phyloP scores from a whole-genome alignment of 2,113 vertebrate genomes.

The Megaleporinus macrocephalus region DNA sequence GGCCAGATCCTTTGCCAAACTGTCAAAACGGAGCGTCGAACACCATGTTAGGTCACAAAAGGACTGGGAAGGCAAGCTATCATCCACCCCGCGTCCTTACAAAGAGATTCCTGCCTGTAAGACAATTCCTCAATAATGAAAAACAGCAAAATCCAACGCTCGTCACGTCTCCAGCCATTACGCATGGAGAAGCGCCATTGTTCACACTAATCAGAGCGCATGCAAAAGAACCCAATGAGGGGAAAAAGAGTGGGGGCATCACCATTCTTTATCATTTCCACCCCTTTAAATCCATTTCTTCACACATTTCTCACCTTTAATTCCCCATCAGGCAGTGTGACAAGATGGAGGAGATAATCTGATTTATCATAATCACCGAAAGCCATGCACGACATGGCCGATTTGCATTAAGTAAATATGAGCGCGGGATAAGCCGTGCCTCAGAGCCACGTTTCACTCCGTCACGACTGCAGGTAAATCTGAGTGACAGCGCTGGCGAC shows the following conservation, averaged over 20 bases:
- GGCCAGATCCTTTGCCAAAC: neutral
- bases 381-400: slow-evolving; percentile 66
- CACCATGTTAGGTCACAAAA: slow-evolving; percentile 28
- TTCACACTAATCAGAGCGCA: slow-evolving; percentile 29
- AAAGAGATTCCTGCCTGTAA: slow-evolving; percentile 8
- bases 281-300: slow-evolving; percentile 77
- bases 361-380: slow-evolving; percentile 81
- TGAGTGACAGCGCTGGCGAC: slow-evolving; percentile 73
- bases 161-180: slow-evolving; percentile 2
- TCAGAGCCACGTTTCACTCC: slow-evolving; percentile 62
- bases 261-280: slow-evolving; percentile 74
- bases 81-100: neutral
- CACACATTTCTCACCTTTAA: slow-evolving; percentile 71
- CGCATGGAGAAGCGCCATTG: slow-evolving; percentile 30
- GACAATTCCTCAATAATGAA: slow-evolving; percentile 32
- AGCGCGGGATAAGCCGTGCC: slow-evolving; percentile 71
- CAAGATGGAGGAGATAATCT: slow-evolving; percentile 79
- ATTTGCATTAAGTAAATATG: slow-evolving; percentile 76
- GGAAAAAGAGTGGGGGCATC: slow-evolving; percentile 46
- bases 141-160: slow-evolving; percentile 29
- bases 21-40: neutral
- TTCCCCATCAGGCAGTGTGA: slow-evolving; percentile 75
- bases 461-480: slow-evolving; percentile 76
- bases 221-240: slow-evolving; percentile 28
- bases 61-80: neutral